phyloP scores from a whole-genome alignment of 2,113 vertebrate genomes.

The Tapirus terrestris region DNA sequence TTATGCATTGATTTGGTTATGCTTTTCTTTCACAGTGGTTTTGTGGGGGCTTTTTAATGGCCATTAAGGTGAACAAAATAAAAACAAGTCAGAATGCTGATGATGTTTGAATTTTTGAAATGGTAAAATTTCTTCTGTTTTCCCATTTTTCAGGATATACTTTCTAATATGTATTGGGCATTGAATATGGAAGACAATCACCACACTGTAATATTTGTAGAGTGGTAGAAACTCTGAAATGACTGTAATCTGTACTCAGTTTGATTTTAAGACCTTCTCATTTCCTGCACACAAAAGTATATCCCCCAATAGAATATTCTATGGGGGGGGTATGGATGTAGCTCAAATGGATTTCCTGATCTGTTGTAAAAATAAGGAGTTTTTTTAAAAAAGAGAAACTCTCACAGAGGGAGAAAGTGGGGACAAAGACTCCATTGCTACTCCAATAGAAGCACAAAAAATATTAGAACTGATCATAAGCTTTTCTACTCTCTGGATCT shows the following conservation, averaged over 20 bases:
- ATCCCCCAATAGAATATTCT: background rate
- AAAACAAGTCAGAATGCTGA: background rate
- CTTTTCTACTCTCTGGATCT: background rate
- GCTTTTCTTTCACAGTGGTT: background rate
- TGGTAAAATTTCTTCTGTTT: background rate
- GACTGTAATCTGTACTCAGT: background rate
- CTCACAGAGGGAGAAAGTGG: background rate
- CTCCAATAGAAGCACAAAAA: background rate
- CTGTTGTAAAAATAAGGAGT: background rate
- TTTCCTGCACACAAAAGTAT: background rate
- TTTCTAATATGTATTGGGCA: background rate
- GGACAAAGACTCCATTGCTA: background rate
- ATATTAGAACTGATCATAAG: background rate
- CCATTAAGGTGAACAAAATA: background rate
- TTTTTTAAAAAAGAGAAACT: background rate
- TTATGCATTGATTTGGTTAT: constrained; percentile 48
- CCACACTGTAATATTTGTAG: background rate
- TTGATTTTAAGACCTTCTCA: background rate
- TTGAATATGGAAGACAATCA: background rate
- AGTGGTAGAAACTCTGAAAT: background rate
- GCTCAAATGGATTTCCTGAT: background rate
- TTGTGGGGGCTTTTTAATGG: background rate
- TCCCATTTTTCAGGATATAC: background rate
- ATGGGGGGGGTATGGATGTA: background rate
- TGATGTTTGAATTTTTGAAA: constrained; percentile 17